Base-by-base conservation (phyloP, 2,113 vertebrate species). In the Rhea americana region DNA sequence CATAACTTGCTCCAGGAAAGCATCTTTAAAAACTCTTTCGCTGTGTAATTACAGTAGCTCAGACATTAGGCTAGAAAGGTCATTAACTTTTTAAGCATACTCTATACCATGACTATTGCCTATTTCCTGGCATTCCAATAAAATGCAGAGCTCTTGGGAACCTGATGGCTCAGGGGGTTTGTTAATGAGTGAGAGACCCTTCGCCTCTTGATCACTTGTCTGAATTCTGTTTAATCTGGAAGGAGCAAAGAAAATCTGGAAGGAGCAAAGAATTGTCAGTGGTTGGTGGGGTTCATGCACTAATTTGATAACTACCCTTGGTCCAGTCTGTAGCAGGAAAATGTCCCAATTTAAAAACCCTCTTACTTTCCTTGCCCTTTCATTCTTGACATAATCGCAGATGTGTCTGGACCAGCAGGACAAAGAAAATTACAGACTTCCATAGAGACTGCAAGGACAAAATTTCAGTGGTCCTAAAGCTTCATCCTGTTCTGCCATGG, bases 151-250 rank as follows among this genome's bases (percentile, higher is more conserved):
- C 41, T 82, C 80, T 59, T 67, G 30, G 81, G 71, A 80, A 95
- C 86, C 19, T 67, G 55, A 43, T 80, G 53, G 62, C 74, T 95
- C 55, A 71, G 1, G 6, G 6, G 21, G 20, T 12, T 19, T 78
- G 12, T 37, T 82, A 77, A 79, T 66, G 30, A 85, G 37, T 21
- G 37, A 91, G 39, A 93, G 14, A 79, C 9, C 2, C 48, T 86
- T 89, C 0, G 0, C 32, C 20, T 89, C 73, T 62, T 90, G 58
- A 82, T 74, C 50, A 66, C 22, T 85, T n/a, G 9, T 87, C 39
- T 91, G 86, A 93, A 93, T 90, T 90, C 72, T 87, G 47, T 91
- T 87, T 92, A 35, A 93, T 91, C 9, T 81, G 59, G 47, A 92
- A 92, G 76, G 43, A 90, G 50, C 19, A 74, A 89, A 80, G 25